Base-by-base conservation (phyloP, 2,113 vertebrate genomes). In the Montifringilla adamsi region DNA sequence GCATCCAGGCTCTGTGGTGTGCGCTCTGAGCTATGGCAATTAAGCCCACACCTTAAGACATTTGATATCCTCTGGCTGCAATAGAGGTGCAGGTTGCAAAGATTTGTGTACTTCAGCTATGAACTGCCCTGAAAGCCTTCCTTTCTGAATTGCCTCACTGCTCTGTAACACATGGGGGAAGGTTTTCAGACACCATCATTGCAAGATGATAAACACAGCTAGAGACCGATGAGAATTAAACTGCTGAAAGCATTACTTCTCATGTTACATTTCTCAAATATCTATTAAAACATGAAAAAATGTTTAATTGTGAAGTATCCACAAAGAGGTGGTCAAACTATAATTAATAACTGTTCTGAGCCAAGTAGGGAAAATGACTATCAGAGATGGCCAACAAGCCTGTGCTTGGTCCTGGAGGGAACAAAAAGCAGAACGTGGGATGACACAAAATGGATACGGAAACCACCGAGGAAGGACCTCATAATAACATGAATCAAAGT, bases 1-100 rank as follows among this genome's bases (percentile, higher is more conserved):
- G 49, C 59, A 82, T 19, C 46, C 31, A 10, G 0, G 1, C 26
- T 84, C 49, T 1, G 4, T 3, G 17, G 18, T 2, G 8, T 13
- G 44, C 31, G 20, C 46, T 46, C 39, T 59, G 64, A 72, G 23
- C 21, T 8, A 24, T 2, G 13, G 39, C 30, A 35, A 24, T 84
- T 70, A 70, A 92, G 55, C 35, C 33, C 14, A 7, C 14, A 31
- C 13, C 37, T 60, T 60, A 43, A 46, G 47, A 37, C 5, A 63
- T 21, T 30, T 46, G 39, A 73, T 49, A 44, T 27, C 83, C 31
- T 59, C 11, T 11, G 31, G 26, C 41, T 81, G 16, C 14, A 22
- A 33, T 10, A 69, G 41, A 68, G 13, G 31, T 22, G 24, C 18
- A 44, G 47, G 59, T 7, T 80, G 66, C 66, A 88, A 60, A 35